These are phyloP conservation scores for Bombus haemorrhoidalis DNA, from an alignment of 1,140 invertebrate species.

Conservation along the genomic window DNA sequence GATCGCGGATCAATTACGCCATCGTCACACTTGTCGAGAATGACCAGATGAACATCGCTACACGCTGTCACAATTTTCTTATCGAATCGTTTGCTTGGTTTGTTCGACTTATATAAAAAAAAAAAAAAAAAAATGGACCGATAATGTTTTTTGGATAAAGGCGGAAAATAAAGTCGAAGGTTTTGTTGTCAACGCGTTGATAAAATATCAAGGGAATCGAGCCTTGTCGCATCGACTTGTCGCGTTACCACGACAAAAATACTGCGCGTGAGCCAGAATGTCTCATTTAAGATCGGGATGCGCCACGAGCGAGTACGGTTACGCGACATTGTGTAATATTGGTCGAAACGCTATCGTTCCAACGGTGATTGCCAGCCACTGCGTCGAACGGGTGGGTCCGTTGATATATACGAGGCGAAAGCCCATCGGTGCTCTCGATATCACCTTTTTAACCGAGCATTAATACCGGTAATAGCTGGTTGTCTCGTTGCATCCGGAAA, in stretches of 20 bases:
- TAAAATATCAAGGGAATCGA: not conserved
- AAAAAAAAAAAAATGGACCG: not conserved
- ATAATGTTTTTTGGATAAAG: not conserved
- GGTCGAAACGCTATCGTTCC: constrained; percentile 30
- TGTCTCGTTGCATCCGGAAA: constrained; percentile 35
- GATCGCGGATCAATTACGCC: not conserved
- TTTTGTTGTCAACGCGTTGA: no score
- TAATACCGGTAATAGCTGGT: not conserved
- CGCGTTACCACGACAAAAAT: constrained; percentile 25
- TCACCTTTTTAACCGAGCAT: constrained; percentile 14
- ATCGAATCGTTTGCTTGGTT: not conserved
- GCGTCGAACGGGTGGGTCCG: not conserved
- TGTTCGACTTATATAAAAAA: no score
- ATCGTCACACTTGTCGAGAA: not conserved
- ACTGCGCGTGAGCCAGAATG: constrained; percentile 28
- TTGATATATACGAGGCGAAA: constrained; percentile 25
- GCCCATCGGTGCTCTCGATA: constrained; percentile 8
- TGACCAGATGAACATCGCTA: no score
- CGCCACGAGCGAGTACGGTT: constrained; percentile 23
- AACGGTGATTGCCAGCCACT: constrained; percentile 6
- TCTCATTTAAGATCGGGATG: constrained; percentile 34
- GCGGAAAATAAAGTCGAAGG: not conserved
- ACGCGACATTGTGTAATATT: constrained; percentile 49
- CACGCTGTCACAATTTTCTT: not conserved
- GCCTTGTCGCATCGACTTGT: no score